Conservation (phyloP, 2,113 vertebrate species). For the Baryphthengus martii region DNA sequence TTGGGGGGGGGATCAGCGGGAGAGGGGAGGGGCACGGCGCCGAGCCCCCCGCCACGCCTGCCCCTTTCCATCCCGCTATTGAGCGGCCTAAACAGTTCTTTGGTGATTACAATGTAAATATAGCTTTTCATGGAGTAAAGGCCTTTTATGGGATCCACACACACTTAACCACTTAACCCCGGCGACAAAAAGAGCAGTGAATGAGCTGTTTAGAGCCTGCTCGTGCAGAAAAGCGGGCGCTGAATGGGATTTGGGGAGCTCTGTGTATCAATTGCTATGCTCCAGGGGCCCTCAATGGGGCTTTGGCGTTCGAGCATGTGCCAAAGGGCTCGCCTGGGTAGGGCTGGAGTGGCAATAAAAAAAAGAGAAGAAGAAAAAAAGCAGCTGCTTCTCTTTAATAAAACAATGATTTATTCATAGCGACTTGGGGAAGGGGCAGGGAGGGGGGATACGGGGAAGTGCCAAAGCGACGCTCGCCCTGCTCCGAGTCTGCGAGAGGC, state of each 20-base stretch:
- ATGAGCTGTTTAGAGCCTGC: conserved; percentile 71
- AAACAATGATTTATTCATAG: conserved; percentile 84
- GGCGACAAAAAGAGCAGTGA: conserved; percentile 77
- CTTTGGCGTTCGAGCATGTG: conserved; percentile 74
- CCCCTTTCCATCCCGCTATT: conserved; percentile 44
- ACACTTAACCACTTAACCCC: conserved; percentile 83
- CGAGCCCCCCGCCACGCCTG: neutral
- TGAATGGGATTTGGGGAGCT: conserved; percentile 78
- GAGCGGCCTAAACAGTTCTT: conserved; percentile 68
- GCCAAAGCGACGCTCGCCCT: neutral
- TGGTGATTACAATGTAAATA: conserved; percentile 76
- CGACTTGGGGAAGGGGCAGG: neutral
- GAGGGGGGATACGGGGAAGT: neutral
- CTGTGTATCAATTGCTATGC: conserved; percentile 79
- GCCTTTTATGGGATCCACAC: conserved; percentile 72
- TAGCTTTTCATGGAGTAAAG: conserved; percentile 75
- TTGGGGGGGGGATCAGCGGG: conserved; percentile 22
- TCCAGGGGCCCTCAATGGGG: conserved; percentile 69
- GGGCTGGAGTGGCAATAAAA: neutral
- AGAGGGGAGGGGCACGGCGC: neutral
- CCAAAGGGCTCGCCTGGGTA: conserved; percentile 56
- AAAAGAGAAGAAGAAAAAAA: neutral
- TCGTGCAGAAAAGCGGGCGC: conserved; percentile 71
- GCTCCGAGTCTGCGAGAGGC: neutral
- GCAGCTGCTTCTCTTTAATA: conserved; percentile 80